A percentile compares a stretch with the other conserved stretches of the same genome.
Conservation (phyloP, 2,888 invertebrate genomes). For the Callosobruchus maculatus region DNA sequence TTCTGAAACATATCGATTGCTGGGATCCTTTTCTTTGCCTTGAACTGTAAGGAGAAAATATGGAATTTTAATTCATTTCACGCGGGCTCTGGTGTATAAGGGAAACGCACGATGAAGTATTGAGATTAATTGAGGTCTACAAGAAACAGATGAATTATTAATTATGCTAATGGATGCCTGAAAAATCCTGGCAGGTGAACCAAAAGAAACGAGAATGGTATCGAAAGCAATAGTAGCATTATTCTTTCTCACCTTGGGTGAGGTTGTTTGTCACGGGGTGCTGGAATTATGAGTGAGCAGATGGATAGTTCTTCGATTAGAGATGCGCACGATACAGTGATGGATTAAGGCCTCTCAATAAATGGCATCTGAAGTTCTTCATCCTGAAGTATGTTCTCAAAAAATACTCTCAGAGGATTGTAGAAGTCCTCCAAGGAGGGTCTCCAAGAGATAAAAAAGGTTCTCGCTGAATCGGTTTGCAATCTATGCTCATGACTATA, state of each 20-base stretch:
- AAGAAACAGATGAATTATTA: background rate
- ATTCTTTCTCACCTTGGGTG: background rate
- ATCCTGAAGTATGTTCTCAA: no score
- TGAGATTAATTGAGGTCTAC: background rate
- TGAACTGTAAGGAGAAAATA: background rate
- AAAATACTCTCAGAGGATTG: no score
- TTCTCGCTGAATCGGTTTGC: no score
- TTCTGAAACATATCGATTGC: background rate
- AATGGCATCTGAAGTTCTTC: no score
- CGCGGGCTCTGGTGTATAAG: background rate
- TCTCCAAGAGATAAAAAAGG: no score
- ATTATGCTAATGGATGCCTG: background rate
- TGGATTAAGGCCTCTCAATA: no score
- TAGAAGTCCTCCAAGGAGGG: no score
- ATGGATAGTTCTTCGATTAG: no score
- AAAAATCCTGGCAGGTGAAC: background rate
- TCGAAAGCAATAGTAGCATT: background rate
- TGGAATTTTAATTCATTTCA: background rate
- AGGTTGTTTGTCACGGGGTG: background rate
- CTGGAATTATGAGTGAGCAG: background rate
- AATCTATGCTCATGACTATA: no score
- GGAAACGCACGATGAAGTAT: background rate
- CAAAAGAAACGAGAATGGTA: background rate
- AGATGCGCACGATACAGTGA: no score
- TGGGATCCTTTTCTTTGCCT: background rate